Evolutionary conservation across 2,888 invertebrate species (phyloP).

Genomic region (Crematogaster levior): DNA sequence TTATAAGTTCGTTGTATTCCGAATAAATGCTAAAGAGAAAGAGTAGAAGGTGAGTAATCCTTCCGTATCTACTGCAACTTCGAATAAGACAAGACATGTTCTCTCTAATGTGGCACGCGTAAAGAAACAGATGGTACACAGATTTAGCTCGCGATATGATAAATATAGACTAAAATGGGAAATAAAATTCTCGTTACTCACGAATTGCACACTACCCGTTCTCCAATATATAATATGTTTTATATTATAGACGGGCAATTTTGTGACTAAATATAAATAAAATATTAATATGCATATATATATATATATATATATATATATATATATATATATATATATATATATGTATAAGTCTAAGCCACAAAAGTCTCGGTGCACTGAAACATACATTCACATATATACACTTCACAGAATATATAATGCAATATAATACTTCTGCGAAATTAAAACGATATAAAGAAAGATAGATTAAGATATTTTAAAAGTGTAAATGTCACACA

Average conservation of each 20-base stretch:
- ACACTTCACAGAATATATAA: background rate
- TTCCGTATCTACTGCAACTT: background rate
- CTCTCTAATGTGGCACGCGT: conserved; percentile 20
- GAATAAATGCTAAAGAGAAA: conserved; percentile 10
- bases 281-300: conserved; percentile 18
- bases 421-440: background rate
- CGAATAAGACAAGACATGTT: background rate
- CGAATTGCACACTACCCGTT: conserved; percentile 35
- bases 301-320: background rate
- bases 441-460: background rate
- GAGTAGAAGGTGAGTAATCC: background rate
- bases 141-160: conserved; percentile 17
- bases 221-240: background rate
- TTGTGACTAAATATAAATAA: background rate
- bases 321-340: conserved; percentile 5
- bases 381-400: background rate
- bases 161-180: background rate
- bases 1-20: conserved; percentile 29
- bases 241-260: background rate
- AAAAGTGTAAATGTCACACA: background rate
- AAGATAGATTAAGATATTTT: background rate
- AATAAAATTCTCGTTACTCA: conserved; percentile 11
- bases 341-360: background rate
- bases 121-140: background rate
- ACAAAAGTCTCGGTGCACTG: conserved; percentile 22